Conservation (phyloP, 2,113 vertebrate species). For the Ursus arctos region DNA sequence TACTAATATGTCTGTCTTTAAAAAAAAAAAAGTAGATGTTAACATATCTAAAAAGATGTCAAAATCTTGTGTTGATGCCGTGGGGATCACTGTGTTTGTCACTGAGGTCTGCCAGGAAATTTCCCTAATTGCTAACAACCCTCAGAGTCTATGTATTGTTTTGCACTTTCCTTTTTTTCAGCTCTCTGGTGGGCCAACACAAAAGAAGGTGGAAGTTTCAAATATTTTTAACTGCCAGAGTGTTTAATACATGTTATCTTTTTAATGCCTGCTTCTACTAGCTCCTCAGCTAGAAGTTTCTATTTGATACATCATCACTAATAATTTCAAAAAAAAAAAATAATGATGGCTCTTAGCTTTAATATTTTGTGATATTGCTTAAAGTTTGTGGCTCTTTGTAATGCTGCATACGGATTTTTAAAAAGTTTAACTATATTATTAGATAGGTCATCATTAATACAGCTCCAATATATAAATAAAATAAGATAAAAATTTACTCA, state of each 20-base stretch:
- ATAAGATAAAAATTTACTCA: background rate
- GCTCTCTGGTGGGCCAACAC: background rate
- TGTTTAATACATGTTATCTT: constrained; percentile 54
- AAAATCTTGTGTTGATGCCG: background rate
- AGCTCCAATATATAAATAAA: background rate
- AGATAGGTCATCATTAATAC: background rate
- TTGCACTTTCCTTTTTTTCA: background rate
- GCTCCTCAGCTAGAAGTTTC: background rate
- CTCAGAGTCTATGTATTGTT: background rate
- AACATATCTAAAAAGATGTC: background rate
- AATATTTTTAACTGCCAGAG: constrained; percentile 3
- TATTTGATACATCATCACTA: background rate
- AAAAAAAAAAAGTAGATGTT: background rate
- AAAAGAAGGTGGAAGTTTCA: background rate
- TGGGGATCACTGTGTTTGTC: background rate
- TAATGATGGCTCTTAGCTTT: background rate
- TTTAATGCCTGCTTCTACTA: background rate
- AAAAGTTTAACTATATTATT: background rate
- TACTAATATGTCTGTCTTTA: background rate
- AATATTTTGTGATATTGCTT: background rate
- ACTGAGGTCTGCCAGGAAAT: background rate
- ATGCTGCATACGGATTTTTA: background rate
- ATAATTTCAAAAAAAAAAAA: background rate
- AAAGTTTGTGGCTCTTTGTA: background rate
- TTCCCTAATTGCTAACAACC: background rate